Evolutionary conservation across 2,888 invertebrate species (phyloP).

Genomic region (Buathra laborator): DNA sequence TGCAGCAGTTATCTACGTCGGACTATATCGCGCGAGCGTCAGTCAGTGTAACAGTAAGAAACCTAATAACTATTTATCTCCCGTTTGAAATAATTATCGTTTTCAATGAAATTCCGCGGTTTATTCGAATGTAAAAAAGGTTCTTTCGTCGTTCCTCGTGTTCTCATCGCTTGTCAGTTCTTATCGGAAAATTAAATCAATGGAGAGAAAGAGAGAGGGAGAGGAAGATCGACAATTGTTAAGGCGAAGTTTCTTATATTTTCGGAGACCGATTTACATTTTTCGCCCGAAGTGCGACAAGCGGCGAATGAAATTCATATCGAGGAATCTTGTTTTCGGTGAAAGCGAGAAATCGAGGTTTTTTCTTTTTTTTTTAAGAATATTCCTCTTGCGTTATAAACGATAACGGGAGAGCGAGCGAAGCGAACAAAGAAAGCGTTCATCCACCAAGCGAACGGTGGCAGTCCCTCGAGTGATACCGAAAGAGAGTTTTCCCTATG

Average conservation of each 20-base stretch:
- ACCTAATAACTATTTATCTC: too few species aligned
- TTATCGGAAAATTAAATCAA: conserved; percentile 39
- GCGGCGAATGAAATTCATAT: conserved; percentile 1
- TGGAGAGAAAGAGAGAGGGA: not conserved
- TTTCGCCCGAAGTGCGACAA: conserved; percentile 1
- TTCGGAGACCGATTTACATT: conserved; percentile 1
- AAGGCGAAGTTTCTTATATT: conserved; percentile 5
- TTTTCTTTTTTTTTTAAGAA: conserved; percentile 20
- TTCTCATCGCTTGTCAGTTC: not conserved
- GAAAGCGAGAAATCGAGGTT: not conserved
- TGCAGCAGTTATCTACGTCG: too few species aligned
- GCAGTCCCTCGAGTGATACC: conserved; percentile 30
- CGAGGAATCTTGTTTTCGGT: not conserved
- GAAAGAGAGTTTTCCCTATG: not conserved
- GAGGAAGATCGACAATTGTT: not conserved
- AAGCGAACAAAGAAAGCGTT: conserved; percentile 69
- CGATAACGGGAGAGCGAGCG: conserved; percentile 11
- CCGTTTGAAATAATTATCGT: not conserved
- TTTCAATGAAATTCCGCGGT: conserved; percentile 10
- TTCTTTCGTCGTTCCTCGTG: not conserved
- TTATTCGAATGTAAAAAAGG: not conserved
- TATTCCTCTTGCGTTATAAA: conserved; percentile 25
- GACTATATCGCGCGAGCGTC: too few species aligned
- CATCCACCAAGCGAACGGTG: conserved; percentile 46
- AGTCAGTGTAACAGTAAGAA: too few species aligned